Percentiles rank a stretch among this genome's conserved stretches.
These are phyloP conservation scores for Zygothrica quintamaculata DNA, from an alignment of 2,888 invertebrate species.

Conservation along the genomic window DNA sequence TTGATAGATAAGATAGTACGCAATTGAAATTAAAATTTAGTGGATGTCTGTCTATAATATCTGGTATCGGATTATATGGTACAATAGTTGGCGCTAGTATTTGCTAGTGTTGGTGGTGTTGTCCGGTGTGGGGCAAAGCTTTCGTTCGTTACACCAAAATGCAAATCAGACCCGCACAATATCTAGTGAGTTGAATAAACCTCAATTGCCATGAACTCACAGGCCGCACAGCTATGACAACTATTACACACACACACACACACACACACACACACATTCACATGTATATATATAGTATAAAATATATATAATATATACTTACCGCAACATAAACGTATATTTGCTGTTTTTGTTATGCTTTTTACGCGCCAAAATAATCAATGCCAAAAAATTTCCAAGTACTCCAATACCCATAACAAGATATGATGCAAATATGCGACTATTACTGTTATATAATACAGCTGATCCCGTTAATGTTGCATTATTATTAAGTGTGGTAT, in stretches of 20 bases:
- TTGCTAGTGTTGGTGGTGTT: background rate
- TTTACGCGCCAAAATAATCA: slow-evolving; percentile 90
- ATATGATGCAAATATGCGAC: slow-evolving; percentile 85
- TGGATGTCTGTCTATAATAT: background rate
- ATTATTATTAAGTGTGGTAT: slow-evolving; percentile 5
- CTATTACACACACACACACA: slow-evolving; percentile 38
- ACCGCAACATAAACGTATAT: slow-evolving; percentile 89
- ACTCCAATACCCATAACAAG: slow-evolving; percentile 87
- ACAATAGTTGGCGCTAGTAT: background rate
- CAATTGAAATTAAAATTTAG: slow-evolving; percentile 19
- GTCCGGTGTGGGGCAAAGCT: slow-evolving; percentile 7
- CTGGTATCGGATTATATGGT: background rate
- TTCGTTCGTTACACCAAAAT: slow-evolving; percentile 23
- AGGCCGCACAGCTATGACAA: slow-evolving; percentile 35
- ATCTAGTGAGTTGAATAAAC: slow-evolving; percentile 67
- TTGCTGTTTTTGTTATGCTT: slow-evolving; percentile 91
- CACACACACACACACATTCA: slow-evolving; percentile 8
- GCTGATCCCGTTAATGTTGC: background rate
- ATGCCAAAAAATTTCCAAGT: slow-evolving; percentile 90
- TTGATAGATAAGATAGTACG: slow-evolving; percentile 16
- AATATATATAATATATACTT: slow-evolving; percentile 50
- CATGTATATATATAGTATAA: background rate
- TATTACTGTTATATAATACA: slow-evolving; percentile 63
- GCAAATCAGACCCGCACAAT: slow-evolving; percentile 44
- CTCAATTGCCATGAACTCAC: slow-evolving; percentile 69